These are phyloP conservation scores for Ctena decussata DNA, from an alignment of 2,888 invertebrate species.

Conservation along the genomic window DNA sequence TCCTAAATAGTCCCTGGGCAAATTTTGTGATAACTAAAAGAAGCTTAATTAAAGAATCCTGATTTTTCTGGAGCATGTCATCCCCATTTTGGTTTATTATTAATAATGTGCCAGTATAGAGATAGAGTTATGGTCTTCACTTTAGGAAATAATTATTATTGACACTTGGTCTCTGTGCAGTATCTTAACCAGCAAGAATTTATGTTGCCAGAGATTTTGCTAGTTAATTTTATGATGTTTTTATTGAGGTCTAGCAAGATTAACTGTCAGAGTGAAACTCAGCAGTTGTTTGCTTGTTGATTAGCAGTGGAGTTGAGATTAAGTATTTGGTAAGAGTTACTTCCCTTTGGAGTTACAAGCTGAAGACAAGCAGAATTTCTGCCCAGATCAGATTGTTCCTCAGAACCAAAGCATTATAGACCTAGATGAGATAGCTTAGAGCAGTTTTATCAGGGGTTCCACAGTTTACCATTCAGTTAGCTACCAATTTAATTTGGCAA, in stretches of 20 bases:
- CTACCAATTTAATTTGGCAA: no score
- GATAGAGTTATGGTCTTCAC: background rate
- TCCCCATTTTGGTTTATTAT: background rate
- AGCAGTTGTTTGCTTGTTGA: background rate
- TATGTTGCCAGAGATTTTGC: background rate
- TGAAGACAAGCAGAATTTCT: no score
- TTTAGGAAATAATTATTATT: constrained; percentile 1
- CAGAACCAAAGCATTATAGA: no score
- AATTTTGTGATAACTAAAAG: no score
- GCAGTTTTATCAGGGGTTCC: no score
- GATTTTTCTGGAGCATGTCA: background rate
- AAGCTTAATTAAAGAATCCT: background rate
- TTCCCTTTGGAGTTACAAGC: background rate
- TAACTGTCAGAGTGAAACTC: background rate
- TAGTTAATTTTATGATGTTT: constrained; percentile 4
- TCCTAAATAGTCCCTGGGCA: no score
- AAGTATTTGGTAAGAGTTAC: background rate
- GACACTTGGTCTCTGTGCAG: background rate
- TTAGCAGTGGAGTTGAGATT: background rate
- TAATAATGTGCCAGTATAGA: background rate
- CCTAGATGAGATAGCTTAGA: no score
- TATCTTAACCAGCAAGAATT: background rate
- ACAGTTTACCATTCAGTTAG: no score
- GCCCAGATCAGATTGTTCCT: no score
- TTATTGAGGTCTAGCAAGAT: background rate